Conservation (phyloP, 2,113 vertebrate species). For the Megalops atlanticus region DNA sequence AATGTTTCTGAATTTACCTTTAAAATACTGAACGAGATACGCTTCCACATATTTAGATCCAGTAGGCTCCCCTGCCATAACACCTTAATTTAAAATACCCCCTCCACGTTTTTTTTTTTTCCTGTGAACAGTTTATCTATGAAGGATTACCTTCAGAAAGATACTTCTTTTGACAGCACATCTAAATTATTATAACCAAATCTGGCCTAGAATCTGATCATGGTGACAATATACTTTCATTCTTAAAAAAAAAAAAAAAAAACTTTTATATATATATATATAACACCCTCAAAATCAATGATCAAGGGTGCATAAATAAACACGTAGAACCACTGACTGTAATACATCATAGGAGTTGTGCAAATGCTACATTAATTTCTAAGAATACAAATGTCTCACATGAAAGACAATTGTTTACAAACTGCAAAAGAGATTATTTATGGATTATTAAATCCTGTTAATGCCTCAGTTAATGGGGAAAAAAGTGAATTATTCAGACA, state of each 20-base stretch:
- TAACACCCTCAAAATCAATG: background rate
- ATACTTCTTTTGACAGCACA: background rate
- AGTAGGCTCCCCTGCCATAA: background rate
- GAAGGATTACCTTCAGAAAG: background rate
- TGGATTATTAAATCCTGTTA: constrained; percentile 51
- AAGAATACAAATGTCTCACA: constrained; percentile 20
- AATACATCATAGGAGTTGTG: constrained; percentile 28
- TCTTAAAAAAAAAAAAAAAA: too few species aligned
- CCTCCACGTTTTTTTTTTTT: background rate
- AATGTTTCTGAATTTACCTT: background rate
- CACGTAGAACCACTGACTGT: constrained; percentile 2
- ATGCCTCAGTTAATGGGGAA: constrained; percentile 41
- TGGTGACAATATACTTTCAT: background rate
- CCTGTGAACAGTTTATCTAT: background rate
- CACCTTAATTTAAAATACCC: background rate
- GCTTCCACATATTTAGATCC: background rate
- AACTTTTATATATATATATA: too few species aligned
- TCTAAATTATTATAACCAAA: background rate
- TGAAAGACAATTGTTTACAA: constrained; percentile 41
- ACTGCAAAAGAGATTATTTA: constrained; percentile 42
- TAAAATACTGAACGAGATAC: background rate
- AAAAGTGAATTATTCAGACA: constrained; percentile 40
- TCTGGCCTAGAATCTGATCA: background rate
- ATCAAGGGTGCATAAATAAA: background rate
- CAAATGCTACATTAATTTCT: constrained; percentile 37